A percentile compares a stretch with the other conserved stretches of the same genome.
phyloP scores from a whole-genome alignment of 1,140 invertebrate genomes.

The Ctenoplectra terminalis region DNA sequence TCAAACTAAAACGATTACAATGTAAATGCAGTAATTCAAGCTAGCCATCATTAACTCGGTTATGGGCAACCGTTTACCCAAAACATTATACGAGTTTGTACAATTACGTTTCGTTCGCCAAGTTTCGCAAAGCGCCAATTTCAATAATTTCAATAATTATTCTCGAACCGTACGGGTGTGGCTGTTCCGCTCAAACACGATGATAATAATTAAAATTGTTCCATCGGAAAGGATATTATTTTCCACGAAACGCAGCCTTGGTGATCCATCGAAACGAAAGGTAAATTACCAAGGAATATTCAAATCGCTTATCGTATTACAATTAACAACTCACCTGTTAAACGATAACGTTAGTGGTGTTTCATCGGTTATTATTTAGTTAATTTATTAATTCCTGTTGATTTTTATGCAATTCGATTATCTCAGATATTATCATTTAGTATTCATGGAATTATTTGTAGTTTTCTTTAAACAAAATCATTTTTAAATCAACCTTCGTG shows the following conservation, averaged over 20 bases:
- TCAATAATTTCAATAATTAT: slow-evolving; percentile 4
- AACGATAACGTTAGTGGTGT: background rate
- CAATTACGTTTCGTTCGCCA: background rate
- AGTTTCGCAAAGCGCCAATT: background rate
- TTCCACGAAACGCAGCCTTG: background rate
- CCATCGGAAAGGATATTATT: background rate
- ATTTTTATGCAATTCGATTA: background rate
- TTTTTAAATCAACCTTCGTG: no score
- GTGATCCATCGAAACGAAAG: background rate
- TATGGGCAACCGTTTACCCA: background rate
- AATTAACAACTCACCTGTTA: background rate
- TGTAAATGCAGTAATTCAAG: slow-evolving; percentile 1
- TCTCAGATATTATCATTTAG: no score
- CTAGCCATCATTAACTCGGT: background rate
- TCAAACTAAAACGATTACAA: background rate
- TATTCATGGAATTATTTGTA: no score
- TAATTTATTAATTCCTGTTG: background rate
- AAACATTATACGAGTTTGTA: background rate
- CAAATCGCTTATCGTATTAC: background rate
- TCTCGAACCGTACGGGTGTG: background rate
- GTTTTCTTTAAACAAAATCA: no score
- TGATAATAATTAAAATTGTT: slow-evolving; percentile 1
- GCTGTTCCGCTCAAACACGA: background rate
- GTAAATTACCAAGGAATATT: background rate
- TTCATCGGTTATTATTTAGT: background rate